Evolutionary conservation across 2,113 vertebrate genomes (phyloP), one percentile per base, ranked within the genome.

Genomic region (Phrynosoma blainvillii): DNA sequence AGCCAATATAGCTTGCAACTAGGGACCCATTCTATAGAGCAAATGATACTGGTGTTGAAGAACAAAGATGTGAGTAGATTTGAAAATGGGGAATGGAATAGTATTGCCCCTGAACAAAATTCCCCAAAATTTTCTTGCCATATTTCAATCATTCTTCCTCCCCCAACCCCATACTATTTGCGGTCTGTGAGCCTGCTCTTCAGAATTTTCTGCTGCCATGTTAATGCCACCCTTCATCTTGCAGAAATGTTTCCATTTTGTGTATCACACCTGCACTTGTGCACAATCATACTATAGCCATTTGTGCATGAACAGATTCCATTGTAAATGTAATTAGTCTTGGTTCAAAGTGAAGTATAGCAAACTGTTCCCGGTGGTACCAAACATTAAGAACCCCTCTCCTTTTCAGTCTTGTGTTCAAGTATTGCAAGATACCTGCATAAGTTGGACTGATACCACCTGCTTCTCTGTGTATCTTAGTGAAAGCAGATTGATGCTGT

Each of bases 41-140:
- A 89, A 18, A 86, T 82, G 1, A 1, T 30, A 89, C 73, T 27
- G 12, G 23, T 73, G 23, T 10, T 92, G 20, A 54, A 84, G 65
- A 3, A 56, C 52, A 5, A n/a, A 47, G 0, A 81, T 13, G 13
- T 20, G 81, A 77, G 65, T 54, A 78, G 27, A 84, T 47, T 66
- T 82, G 73, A 84, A 68, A 42, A 62, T 13, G 40, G 1, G 81
- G 23, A 9, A 0, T 25, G 84, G 40, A 56, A 9, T 0, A 0
- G 47, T 30, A 0, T 23, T 62, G 40, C 47, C 12, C 14, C 1
- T 66, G 32, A 83, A 6, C 27, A 82, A 40, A 82, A 54, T 36
- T 21, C 52, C 21, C 27, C 66, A 75, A 75, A 20, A 20, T 62
- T n/a, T 75, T 78, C 40, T 40, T 74, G n/a, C 30, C 20, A 76